phyloP scores from a whole-genome alignment of 1,140 invertebrate species.

The Andricus grossulariae region DNA sequence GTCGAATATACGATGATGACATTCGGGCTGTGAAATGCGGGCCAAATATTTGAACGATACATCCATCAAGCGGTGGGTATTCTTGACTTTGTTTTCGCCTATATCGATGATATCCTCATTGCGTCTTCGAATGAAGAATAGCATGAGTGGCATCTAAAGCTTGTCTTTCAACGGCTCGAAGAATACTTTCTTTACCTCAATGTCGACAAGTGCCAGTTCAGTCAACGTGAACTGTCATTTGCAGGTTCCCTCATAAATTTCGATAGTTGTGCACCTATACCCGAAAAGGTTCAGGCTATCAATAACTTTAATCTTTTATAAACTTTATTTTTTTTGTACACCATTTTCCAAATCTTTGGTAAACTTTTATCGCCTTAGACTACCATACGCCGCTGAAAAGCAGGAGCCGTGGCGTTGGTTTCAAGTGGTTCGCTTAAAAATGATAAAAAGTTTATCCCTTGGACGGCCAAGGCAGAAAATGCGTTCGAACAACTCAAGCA shows the following conservation, averaged over 20 bases:
- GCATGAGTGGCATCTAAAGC: neutral
- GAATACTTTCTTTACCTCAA: neutral
- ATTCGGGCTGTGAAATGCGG: neutral
- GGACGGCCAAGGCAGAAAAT: neutral
- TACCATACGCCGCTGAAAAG: neutral
- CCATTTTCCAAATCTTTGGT: neutral
- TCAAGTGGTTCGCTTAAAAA: neutral
- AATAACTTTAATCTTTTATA: neutral
- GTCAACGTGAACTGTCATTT: neutral
- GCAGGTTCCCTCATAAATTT: neutral
- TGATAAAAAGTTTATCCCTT: conserved; percentile 10
- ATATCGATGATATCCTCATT: conserved; percentile 34
- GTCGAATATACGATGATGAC: neutral
- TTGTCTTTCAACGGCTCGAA: no score
- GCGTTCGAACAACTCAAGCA: neutral
- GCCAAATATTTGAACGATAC: neutral
- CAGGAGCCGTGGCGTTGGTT: neutral
- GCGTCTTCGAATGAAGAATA: neutral
- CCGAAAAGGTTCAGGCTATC: neutral
- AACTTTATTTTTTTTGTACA: no score
- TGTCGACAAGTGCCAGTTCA: neutral
- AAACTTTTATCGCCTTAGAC: neutral
- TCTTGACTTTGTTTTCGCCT: neutral
- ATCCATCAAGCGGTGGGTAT: neutral
- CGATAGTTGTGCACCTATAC: neutral